Evolutionary conservation across 1,140 invertebrate species (phyloP), one percentile per base, ranked within the genome.

Genomic region (Eufriesea mexicana): DNA sequence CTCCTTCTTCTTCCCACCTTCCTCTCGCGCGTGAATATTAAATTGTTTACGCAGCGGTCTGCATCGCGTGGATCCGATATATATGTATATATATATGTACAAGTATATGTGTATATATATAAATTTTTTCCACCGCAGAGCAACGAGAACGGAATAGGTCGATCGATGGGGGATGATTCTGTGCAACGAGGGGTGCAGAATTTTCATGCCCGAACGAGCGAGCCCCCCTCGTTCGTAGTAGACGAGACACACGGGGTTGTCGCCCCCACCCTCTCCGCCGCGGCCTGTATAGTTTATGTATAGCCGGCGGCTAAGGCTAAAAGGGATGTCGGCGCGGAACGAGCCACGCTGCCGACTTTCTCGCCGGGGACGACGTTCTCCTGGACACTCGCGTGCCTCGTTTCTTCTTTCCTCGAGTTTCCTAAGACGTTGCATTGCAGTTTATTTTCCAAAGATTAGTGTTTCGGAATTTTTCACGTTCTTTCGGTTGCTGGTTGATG

Each of bases 151-250:
- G 83, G 85, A 87, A 87, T 74, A 81, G 81, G 77, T 80, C 86
- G 87, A 88, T 89, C 87, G 79, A 85, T 80, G 78, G 82, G 84
- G 83, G 84, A 87, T 89, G 85, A 89, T 89, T 88, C 85, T 89
- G 89, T 83, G 84, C 87, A 90, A 88, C 89, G 87, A 90, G 90
- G 89, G 87, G 83, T 88, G 89, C 84, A 78, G 87, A 90, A 90
- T 90, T 90, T 90, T 90, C 86, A 90, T 89, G 86, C 87, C 72
- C 84, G 83, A 89, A 80, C 80, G 88, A 89, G 28, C 82, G 87
- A 81, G 84, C 78, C 84, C 77, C 73, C 85, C 79, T 76, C 80
- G 83, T 62, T 83, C 62, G 70, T 79, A 79, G 87, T 81, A 84
- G 87, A 76, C 87, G 79, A 81, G 84, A 88, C 84, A 84, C 76